Base-by-base conservation (phyloP, 2,888 invertebrate genomes). In the Amphimallon solstitiale region DNA sequence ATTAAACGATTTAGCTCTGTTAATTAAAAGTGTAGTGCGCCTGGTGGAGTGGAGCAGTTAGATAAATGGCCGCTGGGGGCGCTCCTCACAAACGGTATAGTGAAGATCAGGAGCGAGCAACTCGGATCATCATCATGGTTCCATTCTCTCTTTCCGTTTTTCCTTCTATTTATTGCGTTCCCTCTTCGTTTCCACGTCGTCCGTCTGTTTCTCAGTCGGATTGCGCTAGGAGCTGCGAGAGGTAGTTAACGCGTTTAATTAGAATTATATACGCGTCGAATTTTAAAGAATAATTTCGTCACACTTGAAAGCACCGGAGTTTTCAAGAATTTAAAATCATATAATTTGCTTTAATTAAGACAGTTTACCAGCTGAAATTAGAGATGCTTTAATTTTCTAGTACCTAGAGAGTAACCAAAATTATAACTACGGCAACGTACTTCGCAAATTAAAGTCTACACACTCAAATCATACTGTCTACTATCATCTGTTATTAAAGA, bases 1-100 rank as follows among this genome's bases (percentile, higher is more conserved):
- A 85, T 85, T 86, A 83, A 83, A 81, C 83, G 82, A 83, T 83
- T 83, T 83, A 82, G 82, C 81, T 81, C 82, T 83, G 82, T 82
- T 83, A 83, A 83, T 83, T 83, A 83, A 83, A 83, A 83, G 83
- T 83, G 82, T 82, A 81, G 81, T 78, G 79, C 76, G 78, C 74
- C 76, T 70, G 72, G 70, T 71, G 69, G 71, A 72, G 70, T 71
- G 70, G 68, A 70, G 73, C 71, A 71, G 75, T 77, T 77, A 79
- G 78, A 80, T 76, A 79, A 80, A 80, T 81, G 80, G 80, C 78
- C 78, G 77, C 74, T 73, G 67, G 74, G 77, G 77, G 77, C 67
- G 67, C 67, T 49, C 38, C 62, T 48, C 43, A n/a, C 49, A 23
- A 35, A 14, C 46, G 34, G n/a, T 14, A 29, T 49, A 35, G 52